These are phyloP conservation scores for Trichogramma pretiosum DNA, from an alignment of 1,140 invertebrate species.

Conservation along the genomic window DNA sequence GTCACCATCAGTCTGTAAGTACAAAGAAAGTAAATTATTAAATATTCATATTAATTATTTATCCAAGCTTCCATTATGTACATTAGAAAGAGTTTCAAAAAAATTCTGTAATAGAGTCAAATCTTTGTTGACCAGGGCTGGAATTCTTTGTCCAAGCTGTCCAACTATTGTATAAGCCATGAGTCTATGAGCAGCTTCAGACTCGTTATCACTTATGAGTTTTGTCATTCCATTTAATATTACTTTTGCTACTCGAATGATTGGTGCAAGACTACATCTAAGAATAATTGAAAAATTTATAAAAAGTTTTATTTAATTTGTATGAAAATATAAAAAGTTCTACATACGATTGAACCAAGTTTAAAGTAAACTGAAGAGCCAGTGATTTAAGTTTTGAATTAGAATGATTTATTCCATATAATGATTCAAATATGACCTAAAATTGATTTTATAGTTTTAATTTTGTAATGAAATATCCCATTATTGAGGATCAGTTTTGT, in stretches of 20 bases:
- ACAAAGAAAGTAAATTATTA: conserved; percentile 1
- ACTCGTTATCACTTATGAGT: conserved; percentile 37
- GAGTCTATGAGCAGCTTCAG: conserved; percentile 52
- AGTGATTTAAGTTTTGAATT: conserved; percentile 72
- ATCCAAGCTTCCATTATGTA: conserved; percentile 35
- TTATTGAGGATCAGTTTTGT: too few species aligned
- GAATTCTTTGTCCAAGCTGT: conserved; percentile 59
- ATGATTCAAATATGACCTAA: conserved; percentile 76
- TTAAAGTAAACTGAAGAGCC: conserved; percentile 72
- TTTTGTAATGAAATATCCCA: too few species aligned
- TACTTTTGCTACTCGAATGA: conserved; percentile 37
- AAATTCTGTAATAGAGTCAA: conserved; percentile 55
- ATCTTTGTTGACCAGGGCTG: conserved; percentile 60
- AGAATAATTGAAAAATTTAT: too few species aligned
- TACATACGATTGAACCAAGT: conserved; percentile 55
- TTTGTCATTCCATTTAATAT: conserved; percentile 42
- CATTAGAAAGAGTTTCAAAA: conserved; percentile 56
- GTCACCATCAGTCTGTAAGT: conserved; percentile 45
- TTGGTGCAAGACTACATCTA: conserved; percentile 34
- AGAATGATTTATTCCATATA: conserved; percentile 69
- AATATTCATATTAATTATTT: conserved; percentile 5
- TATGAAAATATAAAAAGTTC: too few species aligned
- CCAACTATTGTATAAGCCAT: conserved; percentile 72
- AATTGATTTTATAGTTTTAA: conserved; percentile 19
- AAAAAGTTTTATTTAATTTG: too few species aligned